A percentile compares a stretch with the other conserved stretches of the same genome.
phyloP scores from a whole-genome alignment of 2,113 vertebrate genomes.

The Sprattus sprattus region DNA sequence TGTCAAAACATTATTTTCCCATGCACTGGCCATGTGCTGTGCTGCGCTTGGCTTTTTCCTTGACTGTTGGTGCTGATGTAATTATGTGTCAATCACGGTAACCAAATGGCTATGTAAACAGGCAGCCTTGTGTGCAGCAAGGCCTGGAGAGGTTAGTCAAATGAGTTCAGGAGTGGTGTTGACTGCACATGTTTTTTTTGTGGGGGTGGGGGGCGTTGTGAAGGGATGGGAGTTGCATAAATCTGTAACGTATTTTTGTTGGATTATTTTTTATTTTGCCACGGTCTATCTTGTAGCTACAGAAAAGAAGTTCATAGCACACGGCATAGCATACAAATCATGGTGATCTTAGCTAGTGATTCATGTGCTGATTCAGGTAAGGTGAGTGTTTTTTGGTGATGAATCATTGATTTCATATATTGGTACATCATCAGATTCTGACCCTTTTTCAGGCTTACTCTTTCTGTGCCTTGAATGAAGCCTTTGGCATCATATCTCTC shows the following conservation, averaged over 20 bases:
- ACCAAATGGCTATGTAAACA: constrained; percentile 53
- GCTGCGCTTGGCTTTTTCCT: constrained; percentile 31
- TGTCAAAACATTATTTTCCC: constrained; percentile 56
- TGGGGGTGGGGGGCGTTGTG: not conserved
- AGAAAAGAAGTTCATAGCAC: not conserved
- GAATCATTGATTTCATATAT: not conserved
- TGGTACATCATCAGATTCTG: not conserved
- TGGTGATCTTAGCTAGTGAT: not conserved
- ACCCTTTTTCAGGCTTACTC: no score
- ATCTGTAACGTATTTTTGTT: not conserved
- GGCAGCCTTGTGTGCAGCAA: constrained; percentile 27
- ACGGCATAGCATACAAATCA: not conserved
- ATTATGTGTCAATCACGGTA: constrained; percentile 58
- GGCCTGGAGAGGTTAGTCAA: constrained; percentile 31
- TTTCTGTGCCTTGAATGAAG: not conserved
- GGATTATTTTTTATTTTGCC: not conserved
- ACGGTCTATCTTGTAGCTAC: not conserved
- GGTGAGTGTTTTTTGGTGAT: not conserved
- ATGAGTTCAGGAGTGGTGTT: constrained; percentile 37
- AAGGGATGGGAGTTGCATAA: not conserved
- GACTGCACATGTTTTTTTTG: constrained; percentile 21
- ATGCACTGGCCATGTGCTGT: constrained; percentile 46
- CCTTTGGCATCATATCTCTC: not conserved
- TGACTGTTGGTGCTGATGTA: constrained; percentile 48
- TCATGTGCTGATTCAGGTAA: not conserved